Conservation (phyloP, 2,888 invertebrate genomes). For the Leucania comma region DNA sequence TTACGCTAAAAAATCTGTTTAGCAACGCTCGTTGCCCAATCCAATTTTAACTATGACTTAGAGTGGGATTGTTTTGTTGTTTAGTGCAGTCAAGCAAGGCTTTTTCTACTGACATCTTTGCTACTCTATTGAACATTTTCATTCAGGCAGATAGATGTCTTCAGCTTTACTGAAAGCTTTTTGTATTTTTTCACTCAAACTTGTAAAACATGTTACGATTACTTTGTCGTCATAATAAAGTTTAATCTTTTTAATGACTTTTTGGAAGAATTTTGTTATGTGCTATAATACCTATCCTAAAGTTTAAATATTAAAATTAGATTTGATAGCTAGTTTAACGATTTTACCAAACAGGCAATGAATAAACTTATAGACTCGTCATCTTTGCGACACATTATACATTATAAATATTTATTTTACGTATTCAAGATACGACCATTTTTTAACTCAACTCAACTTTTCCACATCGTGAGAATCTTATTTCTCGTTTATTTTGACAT, state of each 20-base stretch:
- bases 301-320: neutral
- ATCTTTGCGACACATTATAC: neutral
- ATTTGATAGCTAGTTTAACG: neutral
- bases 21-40: constrained; percentile 73
- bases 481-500: constrained; percentile 19
- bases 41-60: constrained; percentile 53
- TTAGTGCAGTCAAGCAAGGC: constrained; percentile 14
- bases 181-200: neutral
- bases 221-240: too few species aligned
- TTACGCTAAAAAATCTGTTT: constrained; percentile 69
- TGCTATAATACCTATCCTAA: too few species aligned
- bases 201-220: neutral
- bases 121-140: neutral
- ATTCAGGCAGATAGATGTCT: neutral
- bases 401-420: constrained; percentile 2
- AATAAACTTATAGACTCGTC: neutral
- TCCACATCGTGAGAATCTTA: constrained; percentile 47
- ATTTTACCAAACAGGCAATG: neutral
- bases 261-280: neutral
- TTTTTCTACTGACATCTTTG: neutral
- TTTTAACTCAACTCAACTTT: constrained; percentile 20
- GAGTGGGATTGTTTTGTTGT: constrained; percentile 51
- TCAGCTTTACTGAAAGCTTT: neutral
- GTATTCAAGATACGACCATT: constrained; percentile 13
- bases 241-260: neutral